Percentiles rank a stretch among this genome's conserved stretches.
These are phyloP conservation scores for Amblyjoppa proteus DNA, from an alignment of 2,888 invertebrate genomes.

Conservation along the genomic window DNA sequence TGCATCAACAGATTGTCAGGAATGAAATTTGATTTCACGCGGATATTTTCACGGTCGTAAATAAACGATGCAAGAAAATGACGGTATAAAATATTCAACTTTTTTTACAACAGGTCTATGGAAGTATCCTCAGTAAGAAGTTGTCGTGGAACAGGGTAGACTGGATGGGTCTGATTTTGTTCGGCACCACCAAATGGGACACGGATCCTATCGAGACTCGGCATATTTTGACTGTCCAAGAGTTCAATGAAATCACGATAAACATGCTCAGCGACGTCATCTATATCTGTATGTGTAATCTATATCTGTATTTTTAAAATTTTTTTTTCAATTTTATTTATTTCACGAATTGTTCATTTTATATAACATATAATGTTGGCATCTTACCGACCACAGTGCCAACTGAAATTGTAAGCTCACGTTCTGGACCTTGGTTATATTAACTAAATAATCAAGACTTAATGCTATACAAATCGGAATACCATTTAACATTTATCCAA, in stretches of 20 bases:
- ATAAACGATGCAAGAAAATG: background rate
- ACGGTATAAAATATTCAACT: background rate
- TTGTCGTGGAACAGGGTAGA: slow-evolving; percentile 73
- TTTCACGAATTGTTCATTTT: too few relatives aligned
- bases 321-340: too few relatives aligned
- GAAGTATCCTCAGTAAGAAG: slow-evolving; percentile 72
- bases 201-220: slow-evolving; percentile 56
- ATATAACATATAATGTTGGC: too few relatives aligned
- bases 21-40: too few relatives aligned
- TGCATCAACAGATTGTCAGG: too few relatives aligned
- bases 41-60: too few relatives aligned
- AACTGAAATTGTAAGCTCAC: too few relatives aligned
- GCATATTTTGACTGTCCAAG: slow-evolving; percentile 69
- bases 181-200: slow-evolving; percentile 71
- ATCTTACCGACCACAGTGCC: too few relatives aligned
- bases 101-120: slow-evolving; percentile 56
- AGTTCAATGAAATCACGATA: slow-evolving; percentile 62
- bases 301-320: slow-evolving; percentile 65
- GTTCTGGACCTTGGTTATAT: too few relatives aligned
- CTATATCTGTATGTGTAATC: slow-evolving; percentile 67
- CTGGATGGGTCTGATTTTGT: slow-evolving; percentile 74
- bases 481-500: too few relatives aligned
- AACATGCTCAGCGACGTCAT: slow-evolving; percentile 61
- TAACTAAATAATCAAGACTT: too few relatives aligned
- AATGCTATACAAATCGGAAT: too few relatives aligned